Evolutionary conservation across 2,113 vertebrate species (phyloP).

Genomic region (Gadus chalcogrammus): DNA sequence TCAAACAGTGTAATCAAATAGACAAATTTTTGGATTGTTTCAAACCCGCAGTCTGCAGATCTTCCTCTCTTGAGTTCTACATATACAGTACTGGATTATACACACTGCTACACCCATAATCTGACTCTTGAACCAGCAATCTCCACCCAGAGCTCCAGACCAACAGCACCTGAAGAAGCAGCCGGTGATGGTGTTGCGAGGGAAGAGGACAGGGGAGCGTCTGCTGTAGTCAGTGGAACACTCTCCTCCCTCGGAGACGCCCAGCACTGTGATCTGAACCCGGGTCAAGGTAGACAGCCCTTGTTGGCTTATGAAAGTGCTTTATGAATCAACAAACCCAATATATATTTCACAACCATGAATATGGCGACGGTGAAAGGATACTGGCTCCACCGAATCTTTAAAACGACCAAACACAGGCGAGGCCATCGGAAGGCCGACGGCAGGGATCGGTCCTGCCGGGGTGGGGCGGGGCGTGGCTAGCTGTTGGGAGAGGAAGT

Average conservation of each 20-base stretch:
- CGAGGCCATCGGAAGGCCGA: constrained; percentile 53
- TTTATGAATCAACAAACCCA: background rate
- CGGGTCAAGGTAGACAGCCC: constrained; percentile 48
- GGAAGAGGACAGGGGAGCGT: constrained; percentile 56
- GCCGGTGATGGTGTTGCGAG: constrained; percentile 63
- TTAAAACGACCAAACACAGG: constrained; percentile 58
- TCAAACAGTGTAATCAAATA: too few relatives aligned
- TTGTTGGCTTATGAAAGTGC: background rate
- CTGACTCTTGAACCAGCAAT: too few relatives aligned
- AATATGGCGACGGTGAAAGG: constrained; percentile 39
- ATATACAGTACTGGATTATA: too few relatives aligned
- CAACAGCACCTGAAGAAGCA: constrained; percentile 66
- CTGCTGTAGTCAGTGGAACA: constrained; percentile 48
- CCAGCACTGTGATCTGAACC: constrained; percentile 58
- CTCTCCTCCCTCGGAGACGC: constrained; percentile 42
- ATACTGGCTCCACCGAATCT: constrained; percentile 60
- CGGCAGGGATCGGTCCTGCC: constrained; percentile 17
- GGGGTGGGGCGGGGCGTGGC: constrained; percentile 25
- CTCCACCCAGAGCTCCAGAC: too few relatives aligned
- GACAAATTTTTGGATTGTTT: too few relatives aligned
- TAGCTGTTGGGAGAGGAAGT: constrained; percentile 43
- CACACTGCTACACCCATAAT: too few relatives aligned
- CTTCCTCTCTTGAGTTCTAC: too few relatives aligned
- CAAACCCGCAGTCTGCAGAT: too few relatives aligned
- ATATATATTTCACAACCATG: background rate